Conservation (phyloP, 2,797 vertebrate species). For the Arctocebus calabarensis region DNA sequence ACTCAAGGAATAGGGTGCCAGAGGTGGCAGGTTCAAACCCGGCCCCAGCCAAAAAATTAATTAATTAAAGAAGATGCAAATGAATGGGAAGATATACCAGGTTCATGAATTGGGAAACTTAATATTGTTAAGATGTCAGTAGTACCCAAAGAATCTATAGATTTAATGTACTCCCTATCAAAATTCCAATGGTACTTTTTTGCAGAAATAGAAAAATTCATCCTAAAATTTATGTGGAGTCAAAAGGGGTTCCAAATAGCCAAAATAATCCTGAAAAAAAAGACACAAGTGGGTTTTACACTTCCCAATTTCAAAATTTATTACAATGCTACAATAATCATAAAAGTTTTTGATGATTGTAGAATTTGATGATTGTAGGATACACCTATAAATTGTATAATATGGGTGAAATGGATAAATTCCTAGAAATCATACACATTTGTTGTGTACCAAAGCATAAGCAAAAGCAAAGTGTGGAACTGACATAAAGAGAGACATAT, state of each 20-base stretch:
- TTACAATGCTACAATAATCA: background rate
- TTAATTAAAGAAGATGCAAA: background rate
- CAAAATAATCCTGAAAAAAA: slow-evolving; percentile 14
- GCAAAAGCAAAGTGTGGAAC: background rate
- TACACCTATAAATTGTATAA: background rate
- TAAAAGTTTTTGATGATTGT: background rate
- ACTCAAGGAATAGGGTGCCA: too few species aligned
- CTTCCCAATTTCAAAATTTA: background rate
- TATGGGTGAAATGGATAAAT: background rate
- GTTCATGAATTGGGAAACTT: background rate
- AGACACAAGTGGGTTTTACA: background rate
- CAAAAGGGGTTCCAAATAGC: background rate
- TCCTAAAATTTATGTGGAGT: background rate
- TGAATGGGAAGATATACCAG: background rate
- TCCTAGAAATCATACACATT: background rate
- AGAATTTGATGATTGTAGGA: background rate
- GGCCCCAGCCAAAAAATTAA: too few species aligned
- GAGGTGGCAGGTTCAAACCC: too few species aligned
- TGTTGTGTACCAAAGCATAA: background rate
- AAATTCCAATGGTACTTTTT: background rate
- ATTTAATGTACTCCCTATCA: background rate
- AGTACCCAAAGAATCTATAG: background rate
- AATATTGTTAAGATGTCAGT: background rate
- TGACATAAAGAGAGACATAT: background rate
- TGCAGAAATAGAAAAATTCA: background rate